A percentile compares a stretch with the other conserved stretches of the same genome.
Conservation (phyloP, 1,140 invertebrate species). For the Cotesia chilonis region DNA sequence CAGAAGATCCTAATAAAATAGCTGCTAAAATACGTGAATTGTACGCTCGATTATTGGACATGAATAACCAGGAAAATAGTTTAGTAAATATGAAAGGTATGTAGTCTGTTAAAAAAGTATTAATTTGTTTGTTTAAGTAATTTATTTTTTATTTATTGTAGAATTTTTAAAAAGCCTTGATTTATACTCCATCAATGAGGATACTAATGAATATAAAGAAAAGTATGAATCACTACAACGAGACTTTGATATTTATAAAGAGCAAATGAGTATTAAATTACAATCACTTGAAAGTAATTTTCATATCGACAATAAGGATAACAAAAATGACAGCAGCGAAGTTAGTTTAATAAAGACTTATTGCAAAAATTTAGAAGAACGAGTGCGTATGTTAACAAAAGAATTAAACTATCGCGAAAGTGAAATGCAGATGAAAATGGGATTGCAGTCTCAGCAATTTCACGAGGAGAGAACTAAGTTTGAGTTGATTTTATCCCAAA, state of each 20-base stretch:
- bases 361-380: constrained; percentile 72
- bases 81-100: constrained; percentile 55
- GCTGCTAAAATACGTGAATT: constrained; percentile 53
- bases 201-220: constrained; percentile 59
- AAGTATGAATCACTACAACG: constrained; percentile 63
- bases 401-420: constrained; percentile 71
- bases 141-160: constrained; percentile 16
- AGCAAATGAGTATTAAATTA: constrained; percentile 47
- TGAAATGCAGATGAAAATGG: constrained; percentile 66
- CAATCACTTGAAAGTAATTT: constrained; percentile 47
- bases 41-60: constrained; percentile 51
- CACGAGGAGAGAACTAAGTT: constrained; percentile 66
- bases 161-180: constrained; percentile 46
- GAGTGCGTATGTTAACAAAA: constrained; percentile 70
- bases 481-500: constrained; percentile 55
- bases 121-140: not conserved
- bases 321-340: constrained; percentile 57
- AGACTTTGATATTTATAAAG: constrained; percentile 64
- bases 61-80: constrained; percentile 53
- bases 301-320: constrained; percentile 46
- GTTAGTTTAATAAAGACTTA: constrained; percentile 68
- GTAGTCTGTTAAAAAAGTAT: not conserved
- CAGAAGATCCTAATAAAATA: constrained; percentile 53
- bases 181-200: constrained; percentile 47
- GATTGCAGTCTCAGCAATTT: constrained; percentile 60